phyloP scores from a whole-genome alignment of 2,888 invertebrate species.

The Machimus rusticus region DNA sequence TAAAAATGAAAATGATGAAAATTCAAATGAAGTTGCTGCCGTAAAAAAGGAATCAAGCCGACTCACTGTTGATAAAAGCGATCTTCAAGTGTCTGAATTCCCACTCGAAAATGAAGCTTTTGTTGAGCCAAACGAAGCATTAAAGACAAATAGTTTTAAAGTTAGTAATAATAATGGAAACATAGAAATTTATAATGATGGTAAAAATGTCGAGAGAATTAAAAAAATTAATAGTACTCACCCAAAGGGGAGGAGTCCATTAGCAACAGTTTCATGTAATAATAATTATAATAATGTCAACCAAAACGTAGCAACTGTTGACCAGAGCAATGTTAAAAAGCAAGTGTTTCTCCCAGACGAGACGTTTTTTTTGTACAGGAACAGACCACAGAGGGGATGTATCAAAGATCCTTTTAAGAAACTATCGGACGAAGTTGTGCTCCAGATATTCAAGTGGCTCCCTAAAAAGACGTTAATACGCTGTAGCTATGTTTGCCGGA shows the following conservation, averaged over 20 bases:
- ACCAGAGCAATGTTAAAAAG: constrained; percentile 43
- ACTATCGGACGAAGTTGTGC: constrained; percentile 86
- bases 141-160: constrained; percentile 34
- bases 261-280: constrained; percentile 59
- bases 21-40: constrained; percentile 54
- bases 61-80: not conserved
- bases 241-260: constrained; percentile 57
- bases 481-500: constrained; percentile 76
- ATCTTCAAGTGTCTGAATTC: not conserved
- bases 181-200: constrained; percentile 55
- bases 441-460: constrained; percentile 82
- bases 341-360: constrained; percentile 55
- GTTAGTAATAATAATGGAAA: constrained; percentile 47
- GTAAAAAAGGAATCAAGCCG: constrained; percentile 49
- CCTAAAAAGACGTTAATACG: constrained; percentile 78
- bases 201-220: constrained; percentile 34
- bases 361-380: constrained; percentile 59
- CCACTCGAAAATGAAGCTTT: constrained; percentile 38
- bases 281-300: constrained; percentile 56
- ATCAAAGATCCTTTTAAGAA: constrained; percentile 72
- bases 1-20: constrained; percentile 55
- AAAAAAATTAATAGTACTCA: constrained; percentile 55
- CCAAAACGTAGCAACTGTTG: constrained; percentile 50
- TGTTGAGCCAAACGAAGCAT: constrained; percentile 52
- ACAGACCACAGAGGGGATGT: constrained; percentile 52